Percentiles rank a stretch among this genome's conserved stretches.
These are phyloP conservation scores for Acropternis orthonyx DNA, from an alignment of 2,797 vertebrate genomes.

Conservation along the genomic window DNA sequence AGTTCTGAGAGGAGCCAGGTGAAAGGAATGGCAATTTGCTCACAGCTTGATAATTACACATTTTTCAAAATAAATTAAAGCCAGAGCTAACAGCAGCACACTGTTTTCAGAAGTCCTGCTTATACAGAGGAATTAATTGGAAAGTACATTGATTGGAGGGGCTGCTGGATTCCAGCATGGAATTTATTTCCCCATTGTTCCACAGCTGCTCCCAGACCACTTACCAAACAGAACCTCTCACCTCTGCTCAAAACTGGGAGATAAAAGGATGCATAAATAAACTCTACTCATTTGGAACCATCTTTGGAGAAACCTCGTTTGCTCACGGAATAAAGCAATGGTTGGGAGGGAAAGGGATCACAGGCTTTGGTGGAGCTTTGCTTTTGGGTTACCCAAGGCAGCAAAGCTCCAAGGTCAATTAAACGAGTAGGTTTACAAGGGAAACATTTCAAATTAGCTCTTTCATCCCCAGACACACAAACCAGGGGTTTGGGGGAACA, in stretches of 20 bases:
- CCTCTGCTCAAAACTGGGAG: neutral
- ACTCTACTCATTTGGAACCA: neutral
- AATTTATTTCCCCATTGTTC: neutral
- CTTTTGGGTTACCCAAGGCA: neutral
- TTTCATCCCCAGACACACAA: neutral
- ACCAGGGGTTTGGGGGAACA: neutral
- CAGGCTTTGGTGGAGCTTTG: neutral
- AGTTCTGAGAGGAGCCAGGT: conserved; percentile 48
- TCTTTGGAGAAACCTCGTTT: neutral
- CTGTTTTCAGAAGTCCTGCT: conserved; percentile 47
- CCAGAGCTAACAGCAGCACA: conserved; percentile 12
- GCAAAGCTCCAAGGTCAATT: neutral
- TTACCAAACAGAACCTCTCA: neutral
- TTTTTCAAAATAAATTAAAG: conserved; percentile 70
- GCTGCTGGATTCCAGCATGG: neutral
- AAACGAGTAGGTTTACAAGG: neutral
- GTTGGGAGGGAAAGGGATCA: neutral
- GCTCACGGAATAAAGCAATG: neutral
- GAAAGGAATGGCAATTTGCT: conserved; percentile 63
- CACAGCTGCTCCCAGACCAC: neutral
- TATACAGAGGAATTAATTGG: conserved; percentile 32
- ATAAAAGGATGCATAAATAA: neutral
- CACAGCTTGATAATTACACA: conserved; percentile 69
- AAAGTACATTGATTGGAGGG: conserved; percentile 25
- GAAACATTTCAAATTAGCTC: neutral